A percentile compares a stretch with the other conserved stretches of the same genome.
phyloP scores from a whole-genome alignment of 2,113 vertebrate species.

The Monopterus albus region DNA sequence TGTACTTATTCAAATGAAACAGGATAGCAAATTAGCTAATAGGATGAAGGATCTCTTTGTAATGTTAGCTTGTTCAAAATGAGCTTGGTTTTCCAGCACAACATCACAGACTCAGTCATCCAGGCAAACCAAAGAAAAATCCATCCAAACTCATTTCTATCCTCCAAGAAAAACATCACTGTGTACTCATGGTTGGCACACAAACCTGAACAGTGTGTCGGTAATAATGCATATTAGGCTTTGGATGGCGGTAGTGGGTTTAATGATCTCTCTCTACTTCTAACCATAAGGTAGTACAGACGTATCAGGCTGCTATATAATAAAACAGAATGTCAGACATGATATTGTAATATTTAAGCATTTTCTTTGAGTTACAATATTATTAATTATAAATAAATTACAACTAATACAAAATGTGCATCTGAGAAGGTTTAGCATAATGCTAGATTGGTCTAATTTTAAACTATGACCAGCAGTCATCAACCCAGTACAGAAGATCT shows the following conservation, averaged over 20 bases:
- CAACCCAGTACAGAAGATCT: too few species aligned
- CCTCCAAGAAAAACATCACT: not conserved
- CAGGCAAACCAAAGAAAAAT: conserved; percentile 23
- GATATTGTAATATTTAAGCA: not conserved
- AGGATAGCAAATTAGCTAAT: conserved; percentile 81
- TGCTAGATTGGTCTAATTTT: too few species aligned
- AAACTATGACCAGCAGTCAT: too few species aligned
- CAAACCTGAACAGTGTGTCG: not conserved
- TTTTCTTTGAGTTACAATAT: too few species aligned
- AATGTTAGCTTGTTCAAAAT: conserved; percentile 77
- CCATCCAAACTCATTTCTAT: conserved; percentile 28
- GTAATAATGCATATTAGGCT: not conserved
- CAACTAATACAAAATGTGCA: too few species aligned
- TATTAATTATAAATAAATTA: too few species aligned
- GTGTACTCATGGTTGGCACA: not conserved
- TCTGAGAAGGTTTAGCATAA: too few species aligned
- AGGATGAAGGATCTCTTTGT: conserved; percentile 77
- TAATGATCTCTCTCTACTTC: too few species aligned
- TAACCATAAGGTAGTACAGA: not conserved
- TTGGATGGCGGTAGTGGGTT: too few species aligned
- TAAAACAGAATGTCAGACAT: too few species aligned
- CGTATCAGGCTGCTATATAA: too few species aligned
- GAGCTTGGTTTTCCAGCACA: conserved; percentile 61
- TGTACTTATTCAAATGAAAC: conserved; percentile 82
- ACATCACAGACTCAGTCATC: conserved; percentile 12